phyloP scores from a whole-genome alignment of 2,888 invertebrate species.

The Trachelus tabidus region DNA sequence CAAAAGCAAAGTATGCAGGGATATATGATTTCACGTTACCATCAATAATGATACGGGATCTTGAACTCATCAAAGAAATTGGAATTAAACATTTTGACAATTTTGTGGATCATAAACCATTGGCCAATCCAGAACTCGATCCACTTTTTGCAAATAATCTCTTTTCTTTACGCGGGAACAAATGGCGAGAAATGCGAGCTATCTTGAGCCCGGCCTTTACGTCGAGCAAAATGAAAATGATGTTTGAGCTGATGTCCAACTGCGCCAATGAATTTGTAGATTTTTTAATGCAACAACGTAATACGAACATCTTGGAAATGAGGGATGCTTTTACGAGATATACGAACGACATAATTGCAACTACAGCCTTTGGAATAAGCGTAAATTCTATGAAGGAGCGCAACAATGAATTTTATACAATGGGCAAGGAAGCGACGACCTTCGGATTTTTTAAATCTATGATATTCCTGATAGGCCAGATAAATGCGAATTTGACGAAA shows the following conservation, averaged over 20 bases:
- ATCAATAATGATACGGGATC: conserved; percentile 39
- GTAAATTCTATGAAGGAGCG: conserved; percentile 51
- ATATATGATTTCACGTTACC: conserved; percentile 39
- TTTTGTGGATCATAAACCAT: conserved; percentile 34
- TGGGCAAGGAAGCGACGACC: conserved; percentile 32
- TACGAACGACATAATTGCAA: conserved; percentile 52
- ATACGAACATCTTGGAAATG: conserved; percentile 39
- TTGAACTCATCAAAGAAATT: conserved; percentile 42
- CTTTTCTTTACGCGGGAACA: conserved; percentile 57
- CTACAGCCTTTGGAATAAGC: conserved; percentile 49
- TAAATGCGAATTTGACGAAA: conserved; percentile 35
- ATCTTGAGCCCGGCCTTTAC: conserved; percentile 71
- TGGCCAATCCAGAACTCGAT: conserved; percentile 34
- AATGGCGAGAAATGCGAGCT: conserved; percentile 68
- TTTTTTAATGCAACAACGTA: conserved; percentile 34
- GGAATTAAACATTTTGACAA: conserved; percentile 43
- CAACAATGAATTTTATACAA: conserved; percentile 49
- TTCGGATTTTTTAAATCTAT: conserved; percentile 17
- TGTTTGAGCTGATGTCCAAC: conserved; percentile 67
- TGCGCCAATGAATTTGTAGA: conserved; percentile 51
- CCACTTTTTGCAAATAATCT: conserved; percentile 41
- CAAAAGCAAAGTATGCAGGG: conserved; percentile 45
- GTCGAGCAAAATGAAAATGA: conserved; percentile 69
- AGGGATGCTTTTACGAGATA: conserved; percentile 51
- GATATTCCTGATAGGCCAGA: conserved; percentile 30